Evolutionary conservation across 2,113 vertebrate species (phyloP).

Genomic region (Burhinus oedicnemus): DNA sequence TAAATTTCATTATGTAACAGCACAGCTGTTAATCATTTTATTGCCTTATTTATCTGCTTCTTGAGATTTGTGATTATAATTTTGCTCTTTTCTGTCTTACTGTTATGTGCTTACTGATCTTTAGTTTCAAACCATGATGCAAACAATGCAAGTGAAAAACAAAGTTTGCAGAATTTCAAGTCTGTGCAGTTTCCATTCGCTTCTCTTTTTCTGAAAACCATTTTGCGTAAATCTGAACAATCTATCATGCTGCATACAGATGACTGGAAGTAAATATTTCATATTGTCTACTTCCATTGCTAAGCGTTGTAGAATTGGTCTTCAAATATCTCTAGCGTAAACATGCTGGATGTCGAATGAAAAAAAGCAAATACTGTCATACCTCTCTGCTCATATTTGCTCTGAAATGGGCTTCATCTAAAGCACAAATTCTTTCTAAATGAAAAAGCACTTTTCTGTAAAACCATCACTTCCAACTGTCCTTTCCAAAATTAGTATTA

Average conservation of each 20-base stretch:
- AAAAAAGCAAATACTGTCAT: not conserved
- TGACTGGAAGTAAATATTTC: not conserved
- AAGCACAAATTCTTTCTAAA: not conserved
- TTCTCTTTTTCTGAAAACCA: not conserved
- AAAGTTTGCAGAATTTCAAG: constrained; percentile 29
- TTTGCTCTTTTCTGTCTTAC: constrained; percentile 53
- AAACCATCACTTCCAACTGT: not conserved
- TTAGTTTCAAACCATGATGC: constrained; percentile 14
- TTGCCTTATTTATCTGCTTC: constrained; percentile 25
- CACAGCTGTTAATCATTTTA: constrained; percentile 33
- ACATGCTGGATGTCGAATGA: not conserved
- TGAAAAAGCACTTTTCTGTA: not conserved
- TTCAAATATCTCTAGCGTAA: not conserved
- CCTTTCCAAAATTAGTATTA: not conserved
- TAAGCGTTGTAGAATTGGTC: not conserved
- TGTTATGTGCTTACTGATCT: constrained; percentile 17
- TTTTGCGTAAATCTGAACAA: not conserved
- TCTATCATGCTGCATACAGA: not conserved
- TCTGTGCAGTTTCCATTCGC: not conserved
- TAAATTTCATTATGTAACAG: constrained; percentile 1
- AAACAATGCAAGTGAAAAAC: constrained; percentile 29
- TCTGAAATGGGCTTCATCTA: not conserved
- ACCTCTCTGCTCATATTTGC: not conserved
- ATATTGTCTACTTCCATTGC: not conserved
- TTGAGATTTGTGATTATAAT: constrained; percentile 51